These are phyloP conservation scores for Mesocricetus auratus DNA, from an alignment of 2,113 vertebrate species.

Conservation along the genomic window DNA sequence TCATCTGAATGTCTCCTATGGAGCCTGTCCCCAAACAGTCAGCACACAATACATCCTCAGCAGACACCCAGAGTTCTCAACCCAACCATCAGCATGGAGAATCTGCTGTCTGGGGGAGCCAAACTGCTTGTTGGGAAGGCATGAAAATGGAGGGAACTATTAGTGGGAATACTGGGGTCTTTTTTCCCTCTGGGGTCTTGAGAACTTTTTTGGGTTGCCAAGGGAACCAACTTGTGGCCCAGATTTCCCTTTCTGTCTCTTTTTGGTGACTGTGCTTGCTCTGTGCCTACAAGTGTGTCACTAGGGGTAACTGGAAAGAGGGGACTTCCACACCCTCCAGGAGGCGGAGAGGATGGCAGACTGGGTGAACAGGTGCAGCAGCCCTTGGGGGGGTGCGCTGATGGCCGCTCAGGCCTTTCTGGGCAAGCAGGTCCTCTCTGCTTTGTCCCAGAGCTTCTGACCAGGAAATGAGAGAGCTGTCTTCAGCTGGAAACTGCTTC, in stretches of 20 bases:
- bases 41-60: neutral
- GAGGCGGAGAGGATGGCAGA: neutral
- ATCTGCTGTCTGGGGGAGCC: neutral
- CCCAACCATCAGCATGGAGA: neutral
- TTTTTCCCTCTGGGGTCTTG: neutral
- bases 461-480: neutral
- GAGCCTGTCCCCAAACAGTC: neutral
- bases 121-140: neutral
- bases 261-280: neutral
- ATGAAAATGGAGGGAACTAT: neutral
- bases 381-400: fast-evolving
- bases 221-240: neutral
- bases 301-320: neutral
- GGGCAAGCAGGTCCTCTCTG: neutral
- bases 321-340: neutral
- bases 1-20: neutral
- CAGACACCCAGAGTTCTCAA: neutral
- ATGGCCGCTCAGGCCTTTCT: neutral
- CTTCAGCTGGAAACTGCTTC: neutral
- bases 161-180: neutral
- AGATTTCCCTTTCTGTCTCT: neutral
- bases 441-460: neutral
- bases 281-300: neutral
- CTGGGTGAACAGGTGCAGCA: fast-evolving
- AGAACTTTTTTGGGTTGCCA: neutral